These are phyloP conservation scores for Venustaconcha ellipsiformis DNA, from an alignment of 1,140 invertebrate genomes.

Conservation along the genomic window DNA sequence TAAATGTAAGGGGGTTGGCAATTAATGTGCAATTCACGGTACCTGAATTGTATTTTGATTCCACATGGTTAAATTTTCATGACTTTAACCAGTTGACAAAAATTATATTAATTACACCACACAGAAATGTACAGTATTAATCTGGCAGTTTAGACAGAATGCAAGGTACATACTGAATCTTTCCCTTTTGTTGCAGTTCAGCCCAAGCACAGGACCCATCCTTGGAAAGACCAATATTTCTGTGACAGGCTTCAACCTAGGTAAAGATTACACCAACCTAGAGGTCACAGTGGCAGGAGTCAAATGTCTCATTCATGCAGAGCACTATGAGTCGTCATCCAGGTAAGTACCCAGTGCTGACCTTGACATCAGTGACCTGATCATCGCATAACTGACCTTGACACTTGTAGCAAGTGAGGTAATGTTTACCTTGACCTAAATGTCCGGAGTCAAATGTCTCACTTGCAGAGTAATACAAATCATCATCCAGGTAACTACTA, in stretches of 20 bases:
- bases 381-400: no score
- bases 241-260: constrained; percentile 60
- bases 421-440: constrained; percentile 52
- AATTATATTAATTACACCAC: no score
- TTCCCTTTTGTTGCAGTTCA: constrained; percentile 46
- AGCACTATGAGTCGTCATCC: constrained; percentile 55
- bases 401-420: constrained; percentile 38
- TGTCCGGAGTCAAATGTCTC: constrained; percentile 54
- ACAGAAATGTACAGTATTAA: no score
- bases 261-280: constrained; percentile 53
- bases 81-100: no score
- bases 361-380: no score
- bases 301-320: constrained; percentile 47
- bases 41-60: no score
- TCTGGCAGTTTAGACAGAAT: no score
- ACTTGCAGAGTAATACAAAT: constrained; percentile 48
- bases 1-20: no score
- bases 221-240: constrained; percentile 54
- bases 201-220: constrained; percentile 55
- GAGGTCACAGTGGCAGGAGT: constrained; percentile 58
- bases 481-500: constrained; percentile 47
- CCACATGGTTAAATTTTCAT: no score
- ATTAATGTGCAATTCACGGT: no score
- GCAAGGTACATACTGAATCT: neutral
- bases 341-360: constrained; percentile 31